Conservation (phyloP, 2,113 vertebrate genomes). For the Syngnathus typhle region DNA sequence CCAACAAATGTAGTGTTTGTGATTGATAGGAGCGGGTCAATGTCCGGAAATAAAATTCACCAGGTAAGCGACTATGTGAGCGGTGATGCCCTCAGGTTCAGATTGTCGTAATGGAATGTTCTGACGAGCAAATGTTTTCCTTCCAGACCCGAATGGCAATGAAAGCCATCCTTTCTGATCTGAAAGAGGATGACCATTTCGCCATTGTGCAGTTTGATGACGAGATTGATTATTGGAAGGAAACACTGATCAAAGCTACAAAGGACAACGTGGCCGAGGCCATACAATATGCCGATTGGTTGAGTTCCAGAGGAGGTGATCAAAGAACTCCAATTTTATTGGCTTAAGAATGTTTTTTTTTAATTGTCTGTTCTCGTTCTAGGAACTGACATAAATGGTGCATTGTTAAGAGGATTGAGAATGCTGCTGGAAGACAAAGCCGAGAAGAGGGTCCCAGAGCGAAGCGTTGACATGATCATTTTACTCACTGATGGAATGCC, state of each 20-base stretch:
- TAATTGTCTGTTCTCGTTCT: neutral
- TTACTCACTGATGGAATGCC: slow-evolving; percentile 72
- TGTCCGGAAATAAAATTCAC: slow-evolving; percentile 39
- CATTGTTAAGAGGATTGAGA: slow-evolving; percentile 42
- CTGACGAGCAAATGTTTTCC: neutral
- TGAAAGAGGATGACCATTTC: slow-evolving; percentile 66
- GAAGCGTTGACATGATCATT: slow-evolving; percentile 65
- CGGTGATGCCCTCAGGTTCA: neutral
- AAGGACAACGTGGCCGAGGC: slow-evolving; percentile 47
- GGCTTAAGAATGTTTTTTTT: neutral
- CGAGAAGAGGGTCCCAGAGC: slow-evolving; percentile 43
- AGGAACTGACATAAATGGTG: slow-evolving; percentile 67
- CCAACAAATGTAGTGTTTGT: slow-evolving; percentile 72
- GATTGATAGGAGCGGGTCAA: slow-evolving; percentile 72
- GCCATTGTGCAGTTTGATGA: slow-evolving; percentile 49
- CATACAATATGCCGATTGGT: neutral
- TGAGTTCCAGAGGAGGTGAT: accelerated
- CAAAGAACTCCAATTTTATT: neutral
- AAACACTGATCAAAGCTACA: slow-evolving; percentile 51
- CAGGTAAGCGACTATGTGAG: slow-evolving; percentile 53
- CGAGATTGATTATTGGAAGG: neutral
- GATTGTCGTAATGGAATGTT: neutral
- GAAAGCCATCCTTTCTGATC: slow-evolving; percentile 59
- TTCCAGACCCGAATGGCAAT: slow-evolving; percentile 65
- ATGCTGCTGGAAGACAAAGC: slow-evolving; percentile 48